Base-by-base conservation (phyloP, 2,113 vertebrate species). In the Pseudorasbora parva region DNA sequence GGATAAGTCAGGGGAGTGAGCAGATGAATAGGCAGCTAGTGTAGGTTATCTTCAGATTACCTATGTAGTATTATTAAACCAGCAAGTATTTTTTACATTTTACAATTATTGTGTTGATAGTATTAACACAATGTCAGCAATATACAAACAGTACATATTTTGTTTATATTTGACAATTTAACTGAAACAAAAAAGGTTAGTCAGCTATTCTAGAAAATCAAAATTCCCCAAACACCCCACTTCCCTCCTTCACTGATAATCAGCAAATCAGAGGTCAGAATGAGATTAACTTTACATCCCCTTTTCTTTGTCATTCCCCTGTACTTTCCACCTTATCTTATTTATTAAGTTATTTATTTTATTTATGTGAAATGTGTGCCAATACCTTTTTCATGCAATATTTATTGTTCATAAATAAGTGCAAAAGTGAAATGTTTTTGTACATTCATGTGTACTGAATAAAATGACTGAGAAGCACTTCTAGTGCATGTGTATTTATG, bases 211-310 rank as follows among this genome's bases (percentile, higher is more conserved):
- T 78, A 83, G 15, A 57, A 47, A 12, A 43, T 17, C 15, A 90
- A 90, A 91, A 91, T 91, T 93, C 92, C 91, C 92, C 84, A 80
- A 10, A 91, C 90, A 91, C 93, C 90, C 89, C 85, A 83, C 60
- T 92, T 84, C 90, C 47, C 79, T 19, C 69, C 85, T 81, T 84
- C 17, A 87, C 74, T 86, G 71, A 66, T 62, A 89, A 14, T 82
- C 51, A 86, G 79, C 69, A 78, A 82, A 84, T 81, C 54, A 77
- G 57, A 83, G 4, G 25, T 54, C 79, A 15, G 73, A 27, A 10
- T 1, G 45, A 43, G 23, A 86, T 60, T 8, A 73, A 74, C 25
- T 69, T 84, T 89, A 90, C 85, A 91, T 90, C 85, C 85, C 83
- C 86, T 90, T 90, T 82, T 82, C 78, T 51, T 69, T 64, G 82